Evolutionary conservation across 2,888 invertebrate species (phyloP).

Genomic region (Lithodes maja): DNA sequence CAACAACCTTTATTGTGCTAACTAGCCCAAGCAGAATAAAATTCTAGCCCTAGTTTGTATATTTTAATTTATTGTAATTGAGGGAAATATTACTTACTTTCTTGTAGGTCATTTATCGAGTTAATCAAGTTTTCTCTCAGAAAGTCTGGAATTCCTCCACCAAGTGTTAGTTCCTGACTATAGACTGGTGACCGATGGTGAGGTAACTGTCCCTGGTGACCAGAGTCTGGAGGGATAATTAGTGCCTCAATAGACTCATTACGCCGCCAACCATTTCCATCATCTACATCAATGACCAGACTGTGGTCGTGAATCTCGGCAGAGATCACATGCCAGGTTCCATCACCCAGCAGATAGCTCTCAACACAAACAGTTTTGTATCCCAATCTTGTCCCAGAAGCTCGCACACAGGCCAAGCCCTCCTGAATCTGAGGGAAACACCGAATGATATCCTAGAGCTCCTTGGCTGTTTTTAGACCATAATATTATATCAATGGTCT

Average conservation of each 20-base stretch:
- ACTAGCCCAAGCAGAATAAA: no score
- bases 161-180: not conserved
- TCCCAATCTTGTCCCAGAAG: slow-evolving; percentile 4
- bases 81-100: no score
- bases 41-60: no score
- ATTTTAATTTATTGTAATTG: no score
- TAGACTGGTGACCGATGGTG: no score
- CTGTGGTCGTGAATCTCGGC: slow-evolving; percentile 56
- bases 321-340: slow-evolving; percentile 54
- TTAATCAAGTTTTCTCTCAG: slow-evolving; percentile 24
- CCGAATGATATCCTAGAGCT: no score
- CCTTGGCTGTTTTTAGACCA: no score
- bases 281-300: slow-evolving; percentile 58
- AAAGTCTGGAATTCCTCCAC: slow-evolving; percentile 53
- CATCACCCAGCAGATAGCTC: slow-evolving; percentile 50
- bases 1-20: no score
- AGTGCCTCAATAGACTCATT: slow-evolving; percentile 39
- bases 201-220: no score
- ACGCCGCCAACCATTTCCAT: slow-evolving; percentile 47
- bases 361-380: slow-evolving; percentile 25
- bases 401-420: slow-evolving; percentile 38
- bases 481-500: no score
- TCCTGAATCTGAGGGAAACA: slow-evolving; percentile 19
- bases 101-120: slow-evolving; percentile 39
- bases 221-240: no score